These are phyloP conservation scores for Sigmodon hispidus DNA, from an alignment of 2,113 vertebrate genomes.

Conservation along the genomic window DNA sequence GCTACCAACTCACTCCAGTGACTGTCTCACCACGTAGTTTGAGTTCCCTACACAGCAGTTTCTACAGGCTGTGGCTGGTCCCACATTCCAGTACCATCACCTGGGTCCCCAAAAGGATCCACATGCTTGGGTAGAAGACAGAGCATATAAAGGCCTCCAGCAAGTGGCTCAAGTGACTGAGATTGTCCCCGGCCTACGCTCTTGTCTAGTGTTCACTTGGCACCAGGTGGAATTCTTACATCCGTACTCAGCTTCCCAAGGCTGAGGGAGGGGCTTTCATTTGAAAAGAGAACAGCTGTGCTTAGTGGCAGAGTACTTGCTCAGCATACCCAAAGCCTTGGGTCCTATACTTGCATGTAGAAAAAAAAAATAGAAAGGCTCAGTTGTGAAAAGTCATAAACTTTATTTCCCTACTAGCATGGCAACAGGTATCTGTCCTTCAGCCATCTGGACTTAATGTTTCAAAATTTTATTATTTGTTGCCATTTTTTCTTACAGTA, in stretches of 20 bases:
- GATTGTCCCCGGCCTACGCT: rapidly evolving
- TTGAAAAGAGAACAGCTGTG: no score
- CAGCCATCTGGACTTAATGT: background rate
- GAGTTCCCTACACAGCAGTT: rapidly evolving
- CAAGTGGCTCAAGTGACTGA: rapidly evolving
- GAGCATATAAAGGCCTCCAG: rapidly evolving
- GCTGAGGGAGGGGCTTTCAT: no score
- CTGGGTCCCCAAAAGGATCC: background rate
- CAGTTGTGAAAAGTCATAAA: constrained; percentile 12
- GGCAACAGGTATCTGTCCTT: background rate
- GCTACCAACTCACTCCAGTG: background rate
- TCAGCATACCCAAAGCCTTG: background rate
- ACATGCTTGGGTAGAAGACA: background rate
- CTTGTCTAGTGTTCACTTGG: rapidly evolving
- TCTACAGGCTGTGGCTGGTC: background rate
- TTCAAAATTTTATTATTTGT: background rate
- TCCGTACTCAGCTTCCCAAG: background rate
- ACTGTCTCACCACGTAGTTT: rapidly evolving
- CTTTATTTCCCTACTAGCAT: background rate
- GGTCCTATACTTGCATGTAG: background rate
- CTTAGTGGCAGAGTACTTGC: background rate
- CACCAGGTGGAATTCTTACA: background rate
- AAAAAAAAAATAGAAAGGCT: background rate
- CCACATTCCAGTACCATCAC: rapidly evolving
- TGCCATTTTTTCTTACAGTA: background rate